Evolutionary conservation across 2,797 vertebrate genomes (phyloP), one percentile per base, ranked within the genome.

Genomic region (Acanthurus tractus): DNA sequence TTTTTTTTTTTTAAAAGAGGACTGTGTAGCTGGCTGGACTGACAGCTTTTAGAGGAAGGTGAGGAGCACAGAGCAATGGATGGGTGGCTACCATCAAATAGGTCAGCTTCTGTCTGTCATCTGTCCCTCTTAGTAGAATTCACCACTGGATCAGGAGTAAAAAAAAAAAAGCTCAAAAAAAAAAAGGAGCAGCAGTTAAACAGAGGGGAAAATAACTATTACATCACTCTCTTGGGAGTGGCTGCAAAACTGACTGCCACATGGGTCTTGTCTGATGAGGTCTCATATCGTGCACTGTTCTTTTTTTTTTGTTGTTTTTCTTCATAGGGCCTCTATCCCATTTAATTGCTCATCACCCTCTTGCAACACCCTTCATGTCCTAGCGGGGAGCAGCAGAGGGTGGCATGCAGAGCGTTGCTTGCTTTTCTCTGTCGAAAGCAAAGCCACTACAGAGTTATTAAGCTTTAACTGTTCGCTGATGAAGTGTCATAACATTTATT

Each of bases 1-100:
- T 34, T 34, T 34, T 34, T 34, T 34, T 34, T 25, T 25, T 25
- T n/a, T n/a, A n/a, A 63, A 81, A 81, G 74, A 82, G 68, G 84
- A 23, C 52, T 29, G 48, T 79, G 76, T 79, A 84, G 77, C 82
- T 76, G 72, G 71, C 73, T 62, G 67, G 70, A 85, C 70, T 65
- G 90, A 88, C 90, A 80, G 88, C 73, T 45, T 86, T 79, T 73
- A 84, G 78, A 74, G 59, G 73, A 52, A 61, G 72, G 80, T 67
- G 77, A 87, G 77, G 65, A 78, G 77, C 77, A 38, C 15, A 2
- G 62, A 12, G 76, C 40, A 3, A 58, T 53, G 79, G 67, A 80
- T 63, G 77, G 78, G 63, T 75, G 83, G 71, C 63, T 65, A 59
- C 49, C 73, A 82, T 83, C 81, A 81, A 82, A 81, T 23, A 61